A percentile compares a stretch with the other conserved stretches of the same genome.
These are phyloP conservation scores for Platysteira castanea DNA, from an alignment of 2,113 vertebrate genomes.

Conservation along the genomic window DNA sequence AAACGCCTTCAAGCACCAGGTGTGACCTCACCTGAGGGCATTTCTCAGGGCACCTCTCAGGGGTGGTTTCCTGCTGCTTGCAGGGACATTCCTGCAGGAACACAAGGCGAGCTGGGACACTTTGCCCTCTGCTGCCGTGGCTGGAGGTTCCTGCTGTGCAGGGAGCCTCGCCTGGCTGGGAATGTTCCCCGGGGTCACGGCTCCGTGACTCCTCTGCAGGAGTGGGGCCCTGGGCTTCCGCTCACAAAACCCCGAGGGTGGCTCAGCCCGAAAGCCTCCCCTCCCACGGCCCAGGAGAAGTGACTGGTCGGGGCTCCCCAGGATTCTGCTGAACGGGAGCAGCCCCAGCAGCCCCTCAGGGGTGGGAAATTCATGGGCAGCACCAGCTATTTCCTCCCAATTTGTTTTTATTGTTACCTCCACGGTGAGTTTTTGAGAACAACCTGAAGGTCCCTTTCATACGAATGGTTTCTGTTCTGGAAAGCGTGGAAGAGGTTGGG, in stretches of 20 bases:
- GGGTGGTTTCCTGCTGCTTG: not conserved
- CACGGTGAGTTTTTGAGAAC: rapidly evolving
- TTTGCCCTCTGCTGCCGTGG: not conserved
- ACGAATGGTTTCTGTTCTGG: not conserved
- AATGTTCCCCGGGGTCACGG: not conserved
- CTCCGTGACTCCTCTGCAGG: not conserved
- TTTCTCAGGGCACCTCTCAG: not conserved
- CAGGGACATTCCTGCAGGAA: not conserved
- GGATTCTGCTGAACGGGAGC: not conserved
- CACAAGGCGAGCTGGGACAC: not conserved
- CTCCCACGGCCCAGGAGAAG: conserved; percentile 14
- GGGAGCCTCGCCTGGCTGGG: not conserved
- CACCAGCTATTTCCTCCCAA: not conserved
- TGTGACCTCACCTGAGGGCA: not conserved
- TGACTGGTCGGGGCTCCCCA: conserved; percentile 23
- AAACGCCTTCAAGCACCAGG: not conserved
- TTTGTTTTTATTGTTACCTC: not conserved
- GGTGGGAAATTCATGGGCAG: not conserved
- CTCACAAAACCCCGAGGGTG: not conserved
- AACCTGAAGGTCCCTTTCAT: rapidly evolving
- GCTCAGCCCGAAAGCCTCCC: conserved; percentile 29
- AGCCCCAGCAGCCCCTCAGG: not conserved
- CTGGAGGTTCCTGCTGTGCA: not conserved
- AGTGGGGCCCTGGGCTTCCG: not conserved
- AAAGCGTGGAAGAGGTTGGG: not conserved